Conservation (phyloP, 2,113 vertebrate genomes). For the Nerophis ophidion region DNA sequence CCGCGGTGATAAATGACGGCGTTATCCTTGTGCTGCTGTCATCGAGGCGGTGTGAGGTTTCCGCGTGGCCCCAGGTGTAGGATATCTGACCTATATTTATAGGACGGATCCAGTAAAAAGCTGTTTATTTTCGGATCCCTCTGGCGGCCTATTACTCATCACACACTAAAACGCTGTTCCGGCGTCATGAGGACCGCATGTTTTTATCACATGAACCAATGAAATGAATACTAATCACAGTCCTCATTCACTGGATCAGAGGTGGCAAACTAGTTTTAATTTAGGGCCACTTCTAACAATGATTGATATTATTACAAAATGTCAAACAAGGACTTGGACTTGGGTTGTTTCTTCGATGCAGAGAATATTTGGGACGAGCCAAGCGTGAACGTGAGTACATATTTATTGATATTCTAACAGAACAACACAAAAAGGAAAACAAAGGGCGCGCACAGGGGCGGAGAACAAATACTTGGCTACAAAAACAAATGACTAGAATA, state of each 20-base stretch:
- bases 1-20: constrained; percentile 44
- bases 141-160: constrained; percentile 30
- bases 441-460: too few relatives aligned
- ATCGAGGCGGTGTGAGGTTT: constrained; percentile 33
- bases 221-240: constrained; percentile 2
- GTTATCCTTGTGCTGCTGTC: constrained; percentile 52
- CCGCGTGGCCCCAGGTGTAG: constrained; percentile 51
- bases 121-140: constrained; percentile 65
- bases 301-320: too few relatives aligned
- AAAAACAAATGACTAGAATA: too few relatives aligned
- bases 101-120: constrained; percentile 46
- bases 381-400: too few relatives aligned
- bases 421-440: too few relatives aligned
- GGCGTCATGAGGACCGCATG: constrained; percentile 42
- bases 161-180: constrained; percentile 54
- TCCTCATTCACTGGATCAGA: not conserved
- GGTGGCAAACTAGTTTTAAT: too few relatives aligned
- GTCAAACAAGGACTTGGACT: too few relatives aligned
- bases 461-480: too few relatives aligned
- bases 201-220: constrained; percentile 41
- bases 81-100: constrained; percentile 63
- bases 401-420: too few relatives aligned
- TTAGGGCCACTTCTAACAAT: too few relatives aligned
- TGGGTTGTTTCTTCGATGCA: too few relatives aligned
- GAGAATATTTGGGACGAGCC: too few relatives aligned